Percentiles rank a stretch among this genome's conserved stretches.
Conservation (phyloP, 2,113 vertebrate genomes). For the Caranx melampygus region DNA sequence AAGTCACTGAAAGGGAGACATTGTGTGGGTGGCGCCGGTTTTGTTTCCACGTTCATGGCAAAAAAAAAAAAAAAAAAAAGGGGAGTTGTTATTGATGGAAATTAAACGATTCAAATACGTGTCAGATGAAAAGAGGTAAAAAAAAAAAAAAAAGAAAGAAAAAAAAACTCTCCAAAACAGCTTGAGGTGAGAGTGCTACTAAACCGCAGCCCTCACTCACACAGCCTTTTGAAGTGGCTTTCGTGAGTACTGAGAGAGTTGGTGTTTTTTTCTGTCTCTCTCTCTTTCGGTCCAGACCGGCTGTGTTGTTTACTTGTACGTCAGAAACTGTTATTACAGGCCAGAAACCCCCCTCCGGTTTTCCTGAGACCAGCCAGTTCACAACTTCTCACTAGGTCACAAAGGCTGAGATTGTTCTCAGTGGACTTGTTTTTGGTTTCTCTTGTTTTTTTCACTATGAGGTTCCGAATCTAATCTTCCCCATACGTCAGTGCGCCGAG, state of each 20-base stretch:
- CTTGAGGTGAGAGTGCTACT: slow-evolving; percentile 55
- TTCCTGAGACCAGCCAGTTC: slow-evolving; percentile 11
- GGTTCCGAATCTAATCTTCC: not conserved
- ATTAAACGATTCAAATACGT: slow-evolving; percentile 47
- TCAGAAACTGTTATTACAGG: slow-evolving; percentile 43
- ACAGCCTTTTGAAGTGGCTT: slow-evolving; percentile 65
- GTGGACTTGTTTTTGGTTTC: not conserved
- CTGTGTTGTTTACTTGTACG: slow-evolving; percentile 52
- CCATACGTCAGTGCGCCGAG: not conserved
- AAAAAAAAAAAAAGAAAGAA: slow-evolving; percentile 3
- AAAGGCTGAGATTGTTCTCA: not conserved
- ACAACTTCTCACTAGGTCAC: slow-evolving; percentile 7
- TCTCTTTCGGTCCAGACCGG: slow-evolving; percentile 15
- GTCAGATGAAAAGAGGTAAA: slow-evolving; percentile 35
- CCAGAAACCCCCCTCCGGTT: slow-evolving; percentile 56
- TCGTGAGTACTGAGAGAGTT: slow-evolving; percentile 1
- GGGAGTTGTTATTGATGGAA: slow-evolving; percentile 75
- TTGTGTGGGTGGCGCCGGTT: slow-evolving; percentile 52
- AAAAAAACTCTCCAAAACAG: slow-evolving; percentile 68
- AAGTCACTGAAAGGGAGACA: slow-evolving; percentile 44
- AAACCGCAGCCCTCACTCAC: slow-evolving; percentile 41
- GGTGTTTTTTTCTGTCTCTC: not conserved
- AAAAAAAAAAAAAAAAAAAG: not conserved
- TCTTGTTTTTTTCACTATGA: too few relatives aligned
- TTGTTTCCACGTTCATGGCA: slow-evolving; percentile 68